Percentiles rank a stretch among this genome's conserved stretches.
Conservation (phyloP, 2,797 vertebrate species). For the Leptodactylus fallax region DNA sequence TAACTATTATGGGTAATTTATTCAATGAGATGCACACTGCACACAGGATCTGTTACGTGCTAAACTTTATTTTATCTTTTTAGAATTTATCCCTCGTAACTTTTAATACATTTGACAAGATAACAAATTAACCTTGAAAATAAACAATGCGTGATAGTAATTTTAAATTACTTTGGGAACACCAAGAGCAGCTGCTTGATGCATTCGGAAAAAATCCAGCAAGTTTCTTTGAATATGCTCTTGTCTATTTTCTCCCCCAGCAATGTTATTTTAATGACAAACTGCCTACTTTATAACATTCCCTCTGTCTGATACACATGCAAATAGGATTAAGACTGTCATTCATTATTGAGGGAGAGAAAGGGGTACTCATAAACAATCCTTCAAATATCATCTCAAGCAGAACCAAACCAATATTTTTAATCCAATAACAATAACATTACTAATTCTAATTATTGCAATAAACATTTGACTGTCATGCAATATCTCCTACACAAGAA, state of each 20-base stretch:
- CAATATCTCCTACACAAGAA: too few species aligned
- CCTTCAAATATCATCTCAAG: background rate
- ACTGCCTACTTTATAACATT: constrained; percentile 29
- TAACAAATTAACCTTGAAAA: constrained; percentile 65
- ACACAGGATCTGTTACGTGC: background rate
- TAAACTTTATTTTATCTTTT: constrained; percentile 35
- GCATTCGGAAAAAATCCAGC: constrained; percentile 52
- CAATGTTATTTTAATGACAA: constrained; percentile 65
- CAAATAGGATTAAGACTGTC: constrained; percentile 16
- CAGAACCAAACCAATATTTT: background rate
- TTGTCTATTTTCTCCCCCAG: constrained; percentile 55
- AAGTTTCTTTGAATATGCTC: constrained; percentile 53
- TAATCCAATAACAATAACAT: background rate
- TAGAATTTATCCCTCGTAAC: constrained; percentile 29
- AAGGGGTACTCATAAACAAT: background rate
- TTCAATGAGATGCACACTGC: background rate
- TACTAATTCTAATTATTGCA: background rate
- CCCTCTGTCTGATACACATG: constrained; percentile 24
- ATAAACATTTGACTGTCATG: background rate
- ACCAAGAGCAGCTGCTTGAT: constrained; percentile 62
- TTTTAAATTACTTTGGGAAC: constrained; percentile 64
- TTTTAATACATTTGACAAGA: constrained; percentile 61
- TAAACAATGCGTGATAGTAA: constrained; percentile 63
- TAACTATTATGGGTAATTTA: background rate
- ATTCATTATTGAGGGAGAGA: background rate